Evolutionary conservation across 37 sponge, comb jelly and placozoan species (phyloP).

Genomic region (Mnemiopsis leidyi): DNA sequence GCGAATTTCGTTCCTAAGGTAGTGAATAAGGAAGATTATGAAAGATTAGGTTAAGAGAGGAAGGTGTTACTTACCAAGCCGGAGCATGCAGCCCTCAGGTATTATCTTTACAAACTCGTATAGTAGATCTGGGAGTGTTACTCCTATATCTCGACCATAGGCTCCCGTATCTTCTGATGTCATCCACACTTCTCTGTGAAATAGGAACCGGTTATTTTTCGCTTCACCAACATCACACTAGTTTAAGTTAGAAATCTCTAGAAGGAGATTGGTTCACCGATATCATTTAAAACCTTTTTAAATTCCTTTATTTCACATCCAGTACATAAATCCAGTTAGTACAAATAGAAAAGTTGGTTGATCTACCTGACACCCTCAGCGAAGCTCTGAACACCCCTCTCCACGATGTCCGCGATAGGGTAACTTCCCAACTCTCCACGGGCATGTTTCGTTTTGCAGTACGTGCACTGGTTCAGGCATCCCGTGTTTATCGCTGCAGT

Average conservation of each 20-base stretch:
- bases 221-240: too few species aligned
- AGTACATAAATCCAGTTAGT: not conserved
- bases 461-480: conserved; percentile 95
- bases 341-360: not conserved
- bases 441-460: conserved; percentile 98
- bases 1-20: too few species aligned
- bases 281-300: not conserved
- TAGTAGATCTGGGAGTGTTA: conserved; percentile 85
- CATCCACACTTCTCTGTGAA: conserved; percentile 84
- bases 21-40: too few species aligned
- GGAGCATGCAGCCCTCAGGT: conserved; percentile 88
- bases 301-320: not conserved
- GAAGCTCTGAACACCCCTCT: conserved; percentile 81
- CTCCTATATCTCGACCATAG: conserved; percentile 91
- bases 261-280: too few species aligned
- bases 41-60: too few species aligned
- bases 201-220: not conserved
- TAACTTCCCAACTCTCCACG: conserved; percentile 93
- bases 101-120: conserved; percentile 87
- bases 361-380: conserved; percentile 66
- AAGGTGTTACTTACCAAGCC: conserved; percentile 74
- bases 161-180: conserved; percentile 95
- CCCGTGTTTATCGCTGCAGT: conserved; percentile 85
- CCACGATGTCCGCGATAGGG: conserved; percentile 80
- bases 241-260: too few species aligned